Evolutionary conservation across 2,113 vertebrate species (phyloP).

Genomic region (Aegotheles bennettii): DNA sequence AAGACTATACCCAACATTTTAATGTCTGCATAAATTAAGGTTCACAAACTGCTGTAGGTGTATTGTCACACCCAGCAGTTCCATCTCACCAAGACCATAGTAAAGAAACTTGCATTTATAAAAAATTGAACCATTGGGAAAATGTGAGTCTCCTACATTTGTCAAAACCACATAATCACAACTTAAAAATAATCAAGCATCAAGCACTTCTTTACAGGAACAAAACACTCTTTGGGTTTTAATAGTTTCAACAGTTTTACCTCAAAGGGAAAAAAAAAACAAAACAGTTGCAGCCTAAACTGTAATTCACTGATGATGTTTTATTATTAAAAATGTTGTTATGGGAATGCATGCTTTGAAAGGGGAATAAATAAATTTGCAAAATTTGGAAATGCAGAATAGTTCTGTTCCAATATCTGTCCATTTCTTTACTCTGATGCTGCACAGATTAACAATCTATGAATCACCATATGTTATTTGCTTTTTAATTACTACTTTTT

Average conservation of each 20-base stretch:
- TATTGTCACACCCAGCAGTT: background rate
- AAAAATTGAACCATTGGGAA: background rate
- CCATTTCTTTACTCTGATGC: background rate
- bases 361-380: background rate
- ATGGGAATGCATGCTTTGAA: background rate
- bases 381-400: background rate
- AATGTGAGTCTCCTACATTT: background rate
- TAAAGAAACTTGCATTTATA: background rate
- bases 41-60: background rate
- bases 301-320: background rate
- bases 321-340: background rate
- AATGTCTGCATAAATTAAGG: background rate
- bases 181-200: background rate
- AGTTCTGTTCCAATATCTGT: background rate
- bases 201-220: background rate
- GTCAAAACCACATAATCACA: background rate
- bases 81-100: background rate
- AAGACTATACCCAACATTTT: background rate
- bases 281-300: background rate
- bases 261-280: background rate
- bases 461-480: background rate
- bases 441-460: background rate
- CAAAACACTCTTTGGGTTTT: background rate
- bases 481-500: background rate
- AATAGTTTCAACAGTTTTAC: background rate